Evolutionary conservation across 2,888 invertebrate genomes (phyloP), one percentile per base, ranked within the genome.

Genomic region (Gymnocheta viridis): DNA sequence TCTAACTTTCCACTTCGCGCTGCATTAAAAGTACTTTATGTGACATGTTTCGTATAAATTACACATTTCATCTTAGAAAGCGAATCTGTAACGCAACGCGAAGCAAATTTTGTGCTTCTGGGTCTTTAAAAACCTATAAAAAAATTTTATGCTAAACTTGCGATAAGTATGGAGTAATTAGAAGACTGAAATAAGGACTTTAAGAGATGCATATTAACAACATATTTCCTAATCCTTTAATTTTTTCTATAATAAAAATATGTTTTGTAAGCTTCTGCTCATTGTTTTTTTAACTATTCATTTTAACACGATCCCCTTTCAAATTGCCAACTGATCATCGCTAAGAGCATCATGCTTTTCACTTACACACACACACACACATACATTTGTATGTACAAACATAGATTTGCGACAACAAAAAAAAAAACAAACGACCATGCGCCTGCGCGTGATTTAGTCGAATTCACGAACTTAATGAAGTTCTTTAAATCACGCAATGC

Each of bases 381-480:
- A 24, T 51, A 27, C 54, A n/a, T 54, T 54, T 54, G n/a, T 27
- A 27, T n/a, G n/a, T n/a, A n/a, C n/a, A 27, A 19, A 10, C 10
- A 41, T n/a, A 44, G 17, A 41, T 14, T n/a, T n/a, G n/a, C n/a
- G n/a, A n/a, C 12, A 49, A 19, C 12, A 51, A 17, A 24, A 56
- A 27, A 51, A 62, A 49, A 19, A n/a, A 24, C 24, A 41, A 41
- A 51, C 32, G 19, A 51, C 38, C 54, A 84, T 84, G 81, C 84
- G 89, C 87, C 87, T 87, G 91, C 90, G 92, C 92, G 92, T 92
- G 92, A 92, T 92, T 91, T 89, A 89, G 89, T 90, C 91, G 90
- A 92, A 91, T 92, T 92, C 92, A 92, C 92, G 92, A 92, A 91
- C 91, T 92, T 92, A 92, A 92, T 92, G 91, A 92, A 92, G 91